Percentiles rank a stretch among this genome's conserved stretches.
Evolutionary conservation across 2,113 vertebrate genomes (phyloP).

Genomic region (Alosa alosa): DNA sequence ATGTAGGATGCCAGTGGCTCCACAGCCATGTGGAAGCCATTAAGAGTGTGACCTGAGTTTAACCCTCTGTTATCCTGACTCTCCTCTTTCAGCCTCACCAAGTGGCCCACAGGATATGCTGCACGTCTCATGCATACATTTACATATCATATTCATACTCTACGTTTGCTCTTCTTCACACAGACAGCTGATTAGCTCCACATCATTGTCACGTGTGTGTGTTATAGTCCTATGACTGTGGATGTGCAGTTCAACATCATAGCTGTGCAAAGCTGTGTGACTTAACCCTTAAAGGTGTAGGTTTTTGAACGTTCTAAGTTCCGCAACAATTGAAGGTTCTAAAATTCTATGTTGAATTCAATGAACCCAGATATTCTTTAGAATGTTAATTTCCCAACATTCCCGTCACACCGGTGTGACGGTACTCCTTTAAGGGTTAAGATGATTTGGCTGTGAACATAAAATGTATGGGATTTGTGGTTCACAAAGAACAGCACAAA

Average conservation of each 20-base stretch:
- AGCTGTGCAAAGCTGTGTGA: not conserved
- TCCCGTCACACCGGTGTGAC: too few species aligned
- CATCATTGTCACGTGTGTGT: not conserved
- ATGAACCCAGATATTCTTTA: too few species aligned
- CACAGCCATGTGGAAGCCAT: conserved; percentile 3
- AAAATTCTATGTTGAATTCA: too few species aligned
- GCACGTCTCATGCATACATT: not conserved
- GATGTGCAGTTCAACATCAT: not conserved
- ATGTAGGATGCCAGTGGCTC: not conserved
- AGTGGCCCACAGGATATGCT: not conserved
- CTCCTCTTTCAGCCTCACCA: not conserved
- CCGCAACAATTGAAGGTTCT: too few species aligned
- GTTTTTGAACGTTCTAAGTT: too few species aligned
- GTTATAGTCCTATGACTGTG: not conserved
- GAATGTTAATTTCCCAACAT: too few species aligned
- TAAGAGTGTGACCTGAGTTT: conserved; percentile 7
- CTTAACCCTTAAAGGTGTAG: too few species aligned
- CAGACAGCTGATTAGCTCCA: not conserved
- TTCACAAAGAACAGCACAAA: not conserved
- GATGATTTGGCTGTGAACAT: not conserved
- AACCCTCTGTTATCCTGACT: not conserved
- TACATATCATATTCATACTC: not conserved
- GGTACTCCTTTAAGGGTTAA: too few species aligned
- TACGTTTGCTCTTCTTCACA: not conserved
- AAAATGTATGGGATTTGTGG: not conserved